Base-by-base conservation (phyloP, 2,797 vertebrate species). In the Meda fulgida region DNA sequence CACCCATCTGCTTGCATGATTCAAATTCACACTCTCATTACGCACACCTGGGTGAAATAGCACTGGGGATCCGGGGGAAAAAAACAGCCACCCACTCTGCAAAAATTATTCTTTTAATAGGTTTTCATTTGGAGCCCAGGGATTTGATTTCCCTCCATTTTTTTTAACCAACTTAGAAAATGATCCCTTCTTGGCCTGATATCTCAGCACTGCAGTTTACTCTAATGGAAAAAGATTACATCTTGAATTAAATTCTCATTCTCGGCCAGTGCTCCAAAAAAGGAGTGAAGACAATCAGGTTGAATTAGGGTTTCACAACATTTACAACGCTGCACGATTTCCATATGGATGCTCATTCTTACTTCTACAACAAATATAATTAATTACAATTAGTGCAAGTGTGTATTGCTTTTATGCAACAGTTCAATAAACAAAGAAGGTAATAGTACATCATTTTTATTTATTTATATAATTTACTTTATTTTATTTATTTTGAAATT, bases 211-310 rank as follows among this genome's bases (percentile, higher is more conserved):
- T 90, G 77, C 26, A 85, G 92, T 93, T 92, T 91, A 91, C 89
- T 90, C 81, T 90, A 91, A 93, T 92, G 82, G 87, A 89, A 92
- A 92, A 91, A 89, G 86, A 94, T 93, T 90, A 92, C 76, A 90
- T 93, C 89, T 92, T 88, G 77, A 93, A 92, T 93, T 92, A 91
- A 93, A 91, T 84, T 48, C 82, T 92, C 86, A 83, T 85, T 48
- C 36, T 79, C 87, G 86, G 89, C 87, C 88, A 89, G 60, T 66
- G 85, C 80, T 88, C 51, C 65, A 86, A 80, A 89, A 89, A 85
- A 80, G 65, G 84, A 89, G 85, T 89, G 79, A 86, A 89, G 86
- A 91, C 90, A 91, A 90, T 89, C 87, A 84, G n/a, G n/a, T n/a
- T n/a, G n/a, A n/a, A n/a, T n/a, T n/a, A 31, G 40, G 58, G 70